Evolutionary conservation across 92 coral and sea anemone genomes (phyloP), one percentile per base, ranked within the genome.

Genomic region (Phymanthus crucifer): DNA sequence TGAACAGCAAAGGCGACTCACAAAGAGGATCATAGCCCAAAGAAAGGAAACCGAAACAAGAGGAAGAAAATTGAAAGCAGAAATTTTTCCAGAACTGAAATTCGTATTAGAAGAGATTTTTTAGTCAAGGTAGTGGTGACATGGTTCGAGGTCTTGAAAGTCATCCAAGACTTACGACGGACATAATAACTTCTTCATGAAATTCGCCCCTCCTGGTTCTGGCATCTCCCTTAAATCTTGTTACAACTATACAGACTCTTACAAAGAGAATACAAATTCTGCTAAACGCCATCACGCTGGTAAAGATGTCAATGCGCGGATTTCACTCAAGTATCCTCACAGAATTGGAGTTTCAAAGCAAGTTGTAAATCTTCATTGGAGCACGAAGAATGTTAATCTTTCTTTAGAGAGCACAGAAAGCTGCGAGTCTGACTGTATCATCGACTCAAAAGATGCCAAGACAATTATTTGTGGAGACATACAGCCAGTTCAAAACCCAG

Each of bases 61-160:
- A 71, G 92, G 92, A 31, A 45, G 90, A 71, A 77, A 77, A 32
- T 67, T 91, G 6, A 91, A 91, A 33, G 65, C 88, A 32, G 95
- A 85, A 8, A 83, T 85, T 32, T 91, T 91, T 50, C 95, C 92
- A 1, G 90, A 91, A 36, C 79, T 87, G 3, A 91, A 90, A 50
- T 90, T 75, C 71, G 87, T 83, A 5, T 87, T 90, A 33, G 94
- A 91, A 27, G 93, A 87, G 84, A 66, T n/a, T 66, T 9, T 66
- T 66, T n/a, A 19, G 32, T 24, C 72, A 66, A 31, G 35, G 72
- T 35, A 19, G 32, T 24, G 85, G 85, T 11, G 85, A 80, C 54
- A 33, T 66, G 46, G 43, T 73, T 32, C 89, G 89, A 0, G 91
- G 94, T 17, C 89, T 90, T 35, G 78, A 90, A 76, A 86, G n/a